Conservation (phyloP, 2,888 invertebrate genomes). For the Leptinotarsa peninsularis region DNA sequence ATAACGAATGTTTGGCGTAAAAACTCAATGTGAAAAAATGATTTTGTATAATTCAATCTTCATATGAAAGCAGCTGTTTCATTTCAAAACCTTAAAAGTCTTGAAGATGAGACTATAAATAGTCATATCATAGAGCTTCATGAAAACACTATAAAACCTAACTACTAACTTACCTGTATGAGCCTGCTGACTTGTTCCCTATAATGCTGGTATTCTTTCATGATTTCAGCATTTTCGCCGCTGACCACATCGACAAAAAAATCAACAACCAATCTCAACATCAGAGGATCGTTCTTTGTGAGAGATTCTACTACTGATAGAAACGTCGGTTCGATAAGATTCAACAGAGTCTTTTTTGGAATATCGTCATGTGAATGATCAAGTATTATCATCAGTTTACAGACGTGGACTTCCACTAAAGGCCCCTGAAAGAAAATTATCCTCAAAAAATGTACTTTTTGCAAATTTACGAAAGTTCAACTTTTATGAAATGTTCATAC, state of each 20-base stretch:
- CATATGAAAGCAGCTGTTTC: too few species aligned
- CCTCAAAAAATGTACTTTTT: too few species aligned
- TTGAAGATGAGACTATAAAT: too few species aligned
- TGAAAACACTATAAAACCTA: background rate
- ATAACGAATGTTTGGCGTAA: too few species aligned
- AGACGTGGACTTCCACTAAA: conserved; percentile 68
- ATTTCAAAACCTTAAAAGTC: too few species aligned
- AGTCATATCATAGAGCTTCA: too few species aligned
- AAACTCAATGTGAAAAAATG: too few species aligned
- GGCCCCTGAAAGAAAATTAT: conserved; percentile 57
- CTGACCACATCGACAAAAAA: conserved; percentile 68
- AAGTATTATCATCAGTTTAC: conserved; percentile 69
- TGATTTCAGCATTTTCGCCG: conserved; percentile 57
- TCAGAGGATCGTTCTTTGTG: conserved; percentile 64
- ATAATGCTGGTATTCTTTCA: conserved; percentile 58
- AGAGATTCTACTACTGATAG: conserved; percentile 67
- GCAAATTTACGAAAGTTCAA: too few species aligned
- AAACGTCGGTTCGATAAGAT: conserved; percentile 68
- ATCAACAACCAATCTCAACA: conserved; percentile 69
- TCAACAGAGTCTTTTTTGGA: conserved; percentile 66
- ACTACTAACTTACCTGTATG: conserved; percentile 57
- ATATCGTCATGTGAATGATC: conserved; percentile 68
- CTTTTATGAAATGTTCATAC: too few species aligned
- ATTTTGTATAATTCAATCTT: too few species aligned
- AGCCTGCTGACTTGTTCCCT: conserved; percentile 62